These are phyloP conservation scores for Coreius guichenoti DNA, from an alignment of 2,797 vertebrate species.

Conservation along the genomic window DNA sequence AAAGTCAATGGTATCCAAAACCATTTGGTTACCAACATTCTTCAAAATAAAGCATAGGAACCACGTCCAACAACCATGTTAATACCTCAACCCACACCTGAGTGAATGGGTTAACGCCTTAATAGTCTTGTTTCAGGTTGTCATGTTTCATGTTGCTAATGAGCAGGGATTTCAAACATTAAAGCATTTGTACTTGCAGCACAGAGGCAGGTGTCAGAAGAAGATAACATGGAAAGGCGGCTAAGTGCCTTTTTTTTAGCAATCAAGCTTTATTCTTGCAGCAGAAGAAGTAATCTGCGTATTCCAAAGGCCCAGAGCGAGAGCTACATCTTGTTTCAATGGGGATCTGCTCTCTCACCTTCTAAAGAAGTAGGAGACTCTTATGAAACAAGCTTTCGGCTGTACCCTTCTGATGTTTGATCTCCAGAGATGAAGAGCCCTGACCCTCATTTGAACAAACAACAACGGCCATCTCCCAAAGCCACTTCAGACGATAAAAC, in stretches of 20 bases:
- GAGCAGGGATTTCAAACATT: conserved; percentile 2
- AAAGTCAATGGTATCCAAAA: no score
- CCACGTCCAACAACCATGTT: neutral
- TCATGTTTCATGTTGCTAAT: conserved; percentile 10
- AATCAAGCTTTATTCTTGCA: conserved; percentile 18
- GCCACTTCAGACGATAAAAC: conserved; percentile 57
- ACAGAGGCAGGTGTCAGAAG: conserved; percentile 18
- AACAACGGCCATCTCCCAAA: conserved; percentile 47
- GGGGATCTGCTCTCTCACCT: conserved; percentile 36
- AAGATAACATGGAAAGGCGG: conserved; percentile 7
- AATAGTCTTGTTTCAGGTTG: conserved; percentile 1
- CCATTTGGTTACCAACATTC: no score
- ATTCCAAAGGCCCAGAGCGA: conserved; percentile 14
- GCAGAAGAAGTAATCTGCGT: neutral
- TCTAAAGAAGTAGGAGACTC: conserved; percentile 49
- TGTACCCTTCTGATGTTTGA: conserved; percentile 60
- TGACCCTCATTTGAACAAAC: conserved; percentile 59
- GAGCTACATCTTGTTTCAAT: conserved; percentile 43
- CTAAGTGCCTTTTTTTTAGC: neutral
- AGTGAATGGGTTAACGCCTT: neutral
- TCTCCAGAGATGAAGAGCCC: conserved; percentile 63
- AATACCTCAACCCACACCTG: neutral
- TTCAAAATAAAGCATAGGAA: no score
- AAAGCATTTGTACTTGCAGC: conserved; percentile 5
- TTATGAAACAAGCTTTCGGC: conserved; percentile 49